Evolutionary conservation across 2,888 invertebrate species (phyloP).

Genomic region (Aporophyla lueneburgensis): DNA sequence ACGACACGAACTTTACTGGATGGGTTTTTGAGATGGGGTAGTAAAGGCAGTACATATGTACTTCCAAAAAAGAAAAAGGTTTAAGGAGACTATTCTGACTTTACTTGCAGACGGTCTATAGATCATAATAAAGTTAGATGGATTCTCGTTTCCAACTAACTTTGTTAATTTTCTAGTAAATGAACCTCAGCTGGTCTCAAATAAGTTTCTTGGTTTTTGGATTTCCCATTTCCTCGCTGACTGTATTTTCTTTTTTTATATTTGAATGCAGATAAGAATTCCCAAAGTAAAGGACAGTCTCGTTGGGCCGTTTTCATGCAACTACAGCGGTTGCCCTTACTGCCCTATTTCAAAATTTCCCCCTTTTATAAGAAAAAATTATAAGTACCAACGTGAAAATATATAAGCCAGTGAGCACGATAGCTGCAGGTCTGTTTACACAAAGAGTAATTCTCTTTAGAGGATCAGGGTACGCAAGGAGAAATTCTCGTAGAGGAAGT

Average conservation of each 20-base stretch:
- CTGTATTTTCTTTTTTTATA: not conserved
- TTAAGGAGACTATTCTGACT: not conserved
- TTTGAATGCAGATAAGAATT: not conserved
- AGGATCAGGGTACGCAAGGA: not conserved
- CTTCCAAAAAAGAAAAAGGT: not conserved
- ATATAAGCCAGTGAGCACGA: not conserved
- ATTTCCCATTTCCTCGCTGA: not conserved
- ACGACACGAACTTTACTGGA: not conserved
- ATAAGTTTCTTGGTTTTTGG: too few relatives aligned
- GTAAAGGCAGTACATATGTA: not conserved
- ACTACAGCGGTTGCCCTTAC: not conserved
- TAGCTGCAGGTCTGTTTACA: too few relatives aligned
- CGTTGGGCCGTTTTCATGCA: not conserved
- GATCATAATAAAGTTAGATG: not conserved
- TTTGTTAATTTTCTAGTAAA: not conserved
- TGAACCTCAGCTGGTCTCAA: not conserved
- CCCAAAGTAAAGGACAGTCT: not conserved
- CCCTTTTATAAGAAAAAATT: not conserved
- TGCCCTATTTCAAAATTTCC: not conserved
- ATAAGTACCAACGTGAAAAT: not conserved
- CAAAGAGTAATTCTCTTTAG: too few relatives aligned
- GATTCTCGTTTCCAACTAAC: not conserved
- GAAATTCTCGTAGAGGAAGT: not conserved
- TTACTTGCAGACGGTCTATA: not conserved
- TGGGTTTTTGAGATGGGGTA: not conserved